These are phyloP conservation scores for Troides oblongomaculatus DNA, from an alignment of 2,888 invertebrate species.

Conservation along the genomic window DNA sequence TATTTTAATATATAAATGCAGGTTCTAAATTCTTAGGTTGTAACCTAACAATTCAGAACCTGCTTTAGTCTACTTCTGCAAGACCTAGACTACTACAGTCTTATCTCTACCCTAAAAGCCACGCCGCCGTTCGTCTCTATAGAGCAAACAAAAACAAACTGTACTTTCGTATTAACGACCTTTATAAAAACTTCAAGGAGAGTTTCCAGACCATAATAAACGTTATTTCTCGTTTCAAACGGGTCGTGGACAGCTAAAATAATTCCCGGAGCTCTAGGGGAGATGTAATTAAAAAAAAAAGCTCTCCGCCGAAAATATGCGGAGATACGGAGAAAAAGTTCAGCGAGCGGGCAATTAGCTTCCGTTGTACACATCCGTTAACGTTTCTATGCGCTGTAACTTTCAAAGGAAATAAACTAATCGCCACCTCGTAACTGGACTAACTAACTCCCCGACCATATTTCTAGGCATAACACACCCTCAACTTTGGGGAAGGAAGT, in stretches of 20 bases:
- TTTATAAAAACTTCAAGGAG: slow-evolving; percentile 17
- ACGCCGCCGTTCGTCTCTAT: no score
- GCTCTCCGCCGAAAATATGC: slow-evolving; percentile 6
- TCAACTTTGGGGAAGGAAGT: no score
- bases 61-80: no score
- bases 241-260: slow-evolving; percentile 18
- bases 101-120: no score
- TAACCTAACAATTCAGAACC: no score
- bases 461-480: no score
- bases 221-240: slow-evolving; percentile 18
- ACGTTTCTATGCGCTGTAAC: not conserved
- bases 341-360: slow-evolving; percentile 7
- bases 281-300: slow-evolving; percentile 22
- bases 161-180: slow-evolving; percentile 14
- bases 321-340: not conserved
- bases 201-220: slow-evolving; percentile 23
- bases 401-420: no score
- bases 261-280: slow-evolving; percentile 11
- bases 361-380: not conserved
- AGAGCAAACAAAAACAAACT: slow-evolving; percentile 6
- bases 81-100: no score
- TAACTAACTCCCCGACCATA: no score
- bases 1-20: no score
- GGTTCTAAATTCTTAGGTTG: no score
- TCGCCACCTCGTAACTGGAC: no score